Evolutionary conservation across 2,888 invertebrate genomes (phyloP).

Genomic region (Tillus elongatus): DNA sequence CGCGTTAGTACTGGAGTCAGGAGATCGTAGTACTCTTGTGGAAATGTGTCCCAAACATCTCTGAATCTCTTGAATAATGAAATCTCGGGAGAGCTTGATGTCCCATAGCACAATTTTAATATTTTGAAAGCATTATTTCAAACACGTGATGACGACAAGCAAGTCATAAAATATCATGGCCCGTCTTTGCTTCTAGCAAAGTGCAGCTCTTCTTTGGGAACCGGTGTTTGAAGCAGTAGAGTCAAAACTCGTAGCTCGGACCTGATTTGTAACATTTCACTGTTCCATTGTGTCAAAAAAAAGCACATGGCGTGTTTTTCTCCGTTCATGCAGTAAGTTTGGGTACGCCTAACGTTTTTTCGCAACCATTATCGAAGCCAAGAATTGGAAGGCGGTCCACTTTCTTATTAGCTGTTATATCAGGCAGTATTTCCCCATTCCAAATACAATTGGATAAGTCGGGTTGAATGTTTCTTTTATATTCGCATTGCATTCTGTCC

Average conservation of each 20-base stretch:
- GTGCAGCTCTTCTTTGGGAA: neutral
- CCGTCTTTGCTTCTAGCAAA: constrained; percentile 4
- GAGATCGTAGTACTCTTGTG: neutral
- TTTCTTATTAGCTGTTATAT: constrained; percentile 1
- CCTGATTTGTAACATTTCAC: constrained; percentile 1
- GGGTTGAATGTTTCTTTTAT: too few relatives aligned
- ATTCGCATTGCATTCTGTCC: too few relatives aligned
- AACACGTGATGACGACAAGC: constrained; percentile 3
- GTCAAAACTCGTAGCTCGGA: constrained; percentile 1
- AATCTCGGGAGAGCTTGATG: constrained; percentile 1
- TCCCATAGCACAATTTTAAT: neutral
- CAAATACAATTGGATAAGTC: too few relatives aligned
- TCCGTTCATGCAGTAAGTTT: constrained; percentile 2
- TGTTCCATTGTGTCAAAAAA: constrained; percentile 1
- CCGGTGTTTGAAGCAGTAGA: constrained; percentile 2
- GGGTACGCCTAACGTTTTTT: constrained; percentile 1
- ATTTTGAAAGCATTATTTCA: neutral
- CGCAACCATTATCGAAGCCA: constrained; percentile 2
- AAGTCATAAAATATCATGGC: neutral
- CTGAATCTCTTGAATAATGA: neutral
- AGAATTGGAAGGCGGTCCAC: constrained; percentile 1
- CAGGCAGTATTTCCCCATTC: neutral
- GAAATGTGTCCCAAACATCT: constrained; percentile 1
- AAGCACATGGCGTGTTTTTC: neutral
- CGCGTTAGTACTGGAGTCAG: neutral